phyloP scores from a whole-genome alignment of 2,113 vertebrate species.

The Salvelinus fontinalis region DNA sequence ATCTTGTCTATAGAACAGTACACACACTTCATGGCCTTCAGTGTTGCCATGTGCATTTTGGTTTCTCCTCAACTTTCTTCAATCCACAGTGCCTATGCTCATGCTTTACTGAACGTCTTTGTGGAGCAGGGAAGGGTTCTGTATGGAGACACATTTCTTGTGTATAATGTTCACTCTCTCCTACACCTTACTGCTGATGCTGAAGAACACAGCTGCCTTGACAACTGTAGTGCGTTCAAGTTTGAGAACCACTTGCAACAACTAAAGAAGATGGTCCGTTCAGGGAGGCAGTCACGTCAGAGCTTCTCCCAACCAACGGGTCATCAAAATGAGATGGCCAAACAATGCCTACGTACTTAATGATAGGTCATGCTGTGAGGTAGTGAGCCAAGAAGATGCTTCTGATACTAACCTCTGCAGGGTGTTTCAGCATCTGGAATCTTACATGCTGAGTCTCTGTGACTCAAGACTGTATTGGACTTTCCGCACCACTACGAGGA shows the following conservation, averaged over 20 bases:
- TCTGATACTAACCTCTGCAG: background rate
- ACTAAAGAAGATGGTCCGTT: no score
- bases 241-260: background rate
- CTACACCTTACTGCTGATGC: slow-evolving; percentile 4
- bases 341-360: background rate
- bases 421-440: background rate
- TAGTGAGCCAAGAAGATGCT: background rate
- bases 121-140: background rate
- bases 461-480: background rate
- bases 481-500: no score
- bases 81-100: slow-evolving; percentile 2
- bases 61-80: slow-evolving; percentile 5
- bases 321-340: background rate
- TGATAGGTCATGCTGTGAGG: background rate
- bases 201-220: background rate
- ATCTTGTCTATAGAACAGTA: slow-evolving; percentile 17
- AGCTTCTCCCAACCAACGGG: background rate
- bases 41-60: slow-evolving; percentile 24
- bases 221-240: slow-evolving; percentile 3
- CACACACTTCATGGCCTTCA: slow-evolving; percentile 29
- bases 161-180: slow-evolving; percentile 4
- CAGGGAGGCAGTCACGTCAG: background rate
- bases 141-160: slow-evolving; percentile 13
- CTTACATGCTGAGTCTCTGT: background rate
- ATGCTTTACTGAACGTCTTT: slow-evolving; percentile 10